Base-by-base conservation (phyloP, 2,113 vertebrate genomes). In the Elephantulus edwardii region DNA sequence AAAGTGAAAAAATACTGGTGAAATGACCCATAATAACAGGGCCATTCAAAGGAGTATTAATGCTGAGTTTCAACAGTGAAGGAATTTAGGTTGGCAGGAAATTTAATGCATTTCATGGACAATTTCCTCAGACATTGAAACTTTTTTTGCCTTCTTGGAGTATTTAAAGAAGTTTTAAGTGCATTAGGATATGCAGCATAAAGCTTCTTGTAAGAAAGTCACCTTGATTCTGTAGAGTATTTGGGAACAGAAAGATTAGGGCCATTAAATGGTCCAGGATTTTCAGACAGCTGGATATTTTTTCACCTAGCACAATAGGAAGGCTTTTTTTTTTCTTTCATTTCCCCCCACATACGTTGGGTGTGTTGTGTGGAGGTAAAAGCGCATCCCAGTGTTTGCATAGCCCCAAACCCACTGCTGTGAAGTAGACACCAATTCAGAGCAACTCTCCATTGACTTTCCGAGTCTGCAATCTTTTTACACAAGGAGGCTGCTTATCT, bases 111-210 rank as follows among this genome's bases (percentile, higher is more conserved):
- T 3, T 50, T 81, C 33, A n/a, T n/a, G 6, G 35, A 50, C 54
- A 52, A 83, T 64, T 52, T 85, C 62, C 50, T 70, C 60, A 84
- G 40, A 46, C 4, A 62, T 12, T 40, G 66, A 81, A 85, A 50
- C 3, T 56, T 68, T 68, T n/a, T 48, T 66, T 22, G 5, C 13
- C 8, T 84, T 72, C 71, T 60, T 42, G 75, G 91, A 77, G 70
- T 82, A 88, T 88, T 91, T 79, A 74, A 90, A 52, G 19, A 56
- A 28, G 50, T 76, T 92, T 68, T 20, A 74, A 70, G 52, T 70
- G 13, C 13, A 8, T 83, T 64, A 83, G 24, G 30, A 95, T 71
- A 56, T 75, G 26, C 20, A 80, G 16, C 46, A 54, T 56, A 81
- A 89, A 87, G 33, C 6, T 68, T 91, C 30, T 68, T 30, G 2